These are phyloP conservation scores for Neosalanx taihuensis DNA, from an alignment of 2,797 vertebrate species.

Conservation along the genomic window DNA sequence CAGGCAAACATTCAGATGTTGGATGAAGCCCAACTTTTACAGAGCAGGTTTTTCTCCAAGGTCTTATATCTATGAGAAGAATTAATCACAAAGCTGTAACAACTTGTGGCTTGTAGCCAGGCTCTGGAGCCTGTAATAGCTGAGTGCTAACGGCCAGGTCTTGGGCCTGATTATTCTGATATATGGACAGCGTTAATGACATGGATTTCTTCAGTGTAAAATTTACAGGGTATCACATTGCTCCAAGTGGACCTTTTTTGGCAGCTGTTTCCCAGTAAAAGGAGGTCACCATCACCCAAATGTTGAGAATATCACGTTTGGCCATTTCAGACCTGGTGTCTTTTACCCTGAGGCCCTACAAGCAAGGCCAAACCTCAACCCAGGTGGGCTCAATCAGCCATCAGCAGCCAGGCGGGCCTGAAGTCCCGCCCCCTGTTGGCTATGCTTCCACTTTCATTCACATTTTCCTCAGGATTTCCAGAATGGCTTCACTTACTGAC, in stretches of 20 bases:
- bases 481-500: slow-evolving; percentile 15
- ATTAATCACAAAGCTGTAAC: slow-evolving; percentile 38
- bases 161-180: slow-evolving; percentile 41
- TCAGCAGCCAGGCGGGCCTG: slow-evolving; percentile 29
- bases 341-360: slow-evolving; percentile 44
- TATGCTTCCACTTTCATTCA: slow-evolving; percentile 53
- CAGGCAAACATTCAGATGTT: slow-evolving; percentile 27
- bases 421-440: slow-evolving; percentile 36
- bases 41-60: slow-evolving; percentile 17
- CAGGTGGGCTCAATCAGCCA: background rate
- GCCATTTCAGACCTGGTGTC: slow-evolving; percentile 54
- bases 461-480: slow-evolving; percentile 51
- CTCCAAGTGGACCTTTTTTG: slow-evolving; percentile 51
- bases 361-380: slow-evolving; percentile 45
- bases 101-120: slow-evolving; percentile 21
- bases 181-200: slow-evolving; percentile 53
- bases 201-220: slow-evolving; percentile 55
- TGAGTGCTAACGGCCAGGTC: slow-evolving; percentile 40
- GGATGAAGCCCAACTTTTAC: slow-evolving; percentile 19
- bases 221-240: slow-evolving; percentile 63
- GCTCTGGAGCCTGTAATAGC: slow-evolving; percentile 22
- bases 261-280: slow-evolving; percentile 47
- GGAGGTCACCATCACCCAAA: slow-evolving; percentile 50
- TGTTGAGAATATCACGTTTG: slow-evolving; percentile 53
- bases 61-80: slow-evolving; percentile 24